Base-by-base conservation (phyloP, 2,888 invertebrate species). In the Acleris holmiana region DNA sequence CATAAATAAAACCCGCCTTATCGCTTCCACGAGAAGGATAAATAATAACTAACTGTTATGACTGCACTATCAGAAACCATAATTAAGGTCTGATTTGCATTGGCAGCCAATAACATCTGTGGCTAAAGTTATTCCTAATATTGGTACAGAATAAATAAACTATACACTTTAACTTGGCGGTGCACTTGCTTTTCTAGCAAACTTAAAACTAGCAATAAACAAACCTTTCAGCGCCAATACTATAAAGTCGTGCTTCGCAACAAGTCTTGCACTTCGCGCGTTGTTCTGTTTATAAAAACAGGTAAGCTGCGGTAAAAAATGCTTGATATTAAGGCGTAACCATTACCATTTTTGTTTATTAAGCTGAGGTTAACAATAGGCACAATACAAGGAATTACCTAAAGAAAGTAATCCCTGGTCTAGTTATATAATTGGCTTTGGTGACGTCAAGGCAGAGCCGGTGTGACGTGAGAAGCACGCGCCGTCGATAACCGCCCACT, bases 401-500 rank as follows among this genome's bases (percentile, higher is more conserved):
- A 17, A 62, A 61, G 59, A 55, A 60, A 60, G 59, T 60, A 65
- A 65, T 65, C 65, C 60, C 65, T 65, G 55, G 60, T 65, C 65
- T 65, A 55, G 57, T 57, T 61, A 51, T 48, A 58, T 59, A 69
- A 70, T 79, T 82, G 78, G 82, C 81, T 80, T 61, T 69, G 69
- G 71, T 73, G 74, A 68, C 68, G 67, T 78, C 74, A 73, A 75
- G 71, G 70, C 72, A 72, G 74, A 74, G 75, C 74, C 70, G 65
- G 67, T 64, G 76, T 82, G 82, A 83, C 82, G 85, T 71, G 73
- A 68, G 73, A 75, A 80, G 78, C 82, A 73, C 73, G 76, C 81
- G 82, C 80, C 74, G 55, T 61, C 76, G 82, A 79, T 82, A 82
- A 73, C 82, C 80, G 78, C 84, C 82, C 80, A 86, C 88, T 86